Conservation (phyloP, 2,797 vertebrate species). For the Nasua narica region DNA sequence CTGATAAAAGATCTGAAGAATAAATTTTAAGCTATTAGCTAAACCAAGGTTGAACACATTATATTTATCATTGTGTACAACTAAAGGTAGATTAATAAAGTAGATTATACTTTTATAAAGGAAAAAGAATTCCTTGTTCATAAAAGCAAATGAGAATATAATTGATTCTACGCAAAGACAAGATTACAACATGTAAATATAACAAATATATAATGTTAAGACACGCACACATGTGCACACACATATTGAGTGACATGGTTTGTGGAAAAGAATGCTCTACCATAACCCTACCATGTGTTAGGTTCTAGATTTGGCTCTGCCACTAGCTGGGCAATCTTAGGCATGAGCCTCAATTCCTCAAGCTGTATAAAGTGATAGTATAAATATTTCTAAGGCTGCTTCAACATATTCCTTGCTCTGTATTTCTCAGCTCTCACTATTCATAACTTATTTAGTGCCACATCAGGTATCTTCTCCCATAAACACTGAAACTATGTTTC, state of each 20-base stretch:
- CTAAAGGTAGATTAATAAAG: neutral
- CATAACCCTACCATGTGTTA: no score
- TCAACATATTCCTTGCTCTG: neutral
- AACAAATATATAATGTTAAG: neutral
- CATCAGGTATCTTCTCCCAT: neutral
- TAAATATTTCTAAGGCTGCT: neutral
- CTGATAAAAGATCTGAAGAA: constrained; percentile 16
- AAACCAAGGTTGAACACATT: constrained; percentile 14
- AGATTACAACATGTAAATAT: neutral
- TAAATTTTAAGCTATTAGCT: constrained; percentile 9
- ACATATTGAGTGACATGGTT: neutral
- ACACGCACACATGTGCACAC: neutral
- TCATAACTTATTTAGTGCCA: neutral
- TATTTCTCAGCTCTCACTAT: neutral
- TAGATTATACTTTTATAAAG: constrained; percentile 10
- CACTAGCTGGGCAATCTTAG: neutral
- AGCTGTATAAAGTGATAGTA: neutral
- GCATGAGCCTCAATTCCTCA: neutral
- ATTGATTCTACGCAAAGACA: constrained; percentile 8
- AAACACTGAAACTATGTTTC: neutral
- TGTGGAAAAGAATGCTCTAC: neutral
- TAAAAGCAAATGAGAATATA: constrained; percentile 15
- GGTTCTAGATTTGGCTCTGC: neutral
- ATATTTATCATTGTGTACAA: neutral
- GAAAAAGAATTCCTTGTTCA: constrained; percentile 14